Base-by-base conservation (phyloP, 2,113 vertebrate genomes). In the Muntiacus muntjak region DNA sequence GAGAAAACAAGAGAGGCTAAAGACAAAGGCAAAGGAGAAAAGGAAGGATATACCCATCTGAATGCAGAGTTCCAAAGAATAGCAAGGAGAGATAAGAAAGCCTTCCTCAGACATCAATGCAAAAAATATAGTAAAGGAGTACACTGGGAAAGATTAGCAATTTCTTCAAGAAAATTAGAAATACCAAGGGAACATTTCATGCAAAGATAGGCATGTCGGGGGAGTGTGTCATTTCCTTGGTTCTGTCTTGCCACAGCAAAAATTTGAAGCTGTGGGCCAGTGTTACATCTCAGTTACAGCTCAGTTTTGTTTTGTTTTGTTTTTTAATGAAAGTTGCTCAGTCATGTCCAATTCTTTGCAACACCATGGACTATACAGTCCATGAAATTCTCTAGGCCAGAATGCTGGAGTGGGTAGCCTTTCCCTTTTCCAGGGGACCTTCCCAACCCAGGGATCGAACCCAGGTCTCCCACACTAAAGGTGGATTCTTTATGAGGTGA, bases 391-490 rank as follows among this genome's bases (percentile, higher is more conserved):
- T 67, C 33, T 33, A 36, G 16, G 17, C 64, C 17, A 36, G n/a
- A 67, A 67, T 67, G 21, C n/a, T 67, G n/a, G 64, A 67, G 17
- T 11, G 9, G 64, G n/a, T 36, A 67, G n/a, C 8, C n/a, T 36
- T 67, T 67, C n/a, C 7, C 33, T 21, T 36, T 9, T 67, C 64
- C n/a, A 71, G n/a, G n/a, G 64, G 8, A 11, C 5, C 17, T 71
- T 21, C 9, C 17, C 17, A 71, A 36, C 1, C n/a, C 8, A 71
- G 0, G 2, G n/a, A 36, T 67, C 2, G 0, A 67, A 67, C 17
- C 33, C 33, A 67, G 33, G 33, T 71, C 17, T 71, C n/a, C 17
- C 64, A 71, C n/a, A 21, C 5, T 71, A 17, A 11, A 16, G 64
- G 64, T 4, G 5, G 33, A 71, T 21, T 71, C n/a, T 71, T 71